Evolutionary conservation across 2,113 vertebrate species (phyloP), one percentile per base, ranked within the genome.

Genomic region (Epinephelus moara): DNA sequence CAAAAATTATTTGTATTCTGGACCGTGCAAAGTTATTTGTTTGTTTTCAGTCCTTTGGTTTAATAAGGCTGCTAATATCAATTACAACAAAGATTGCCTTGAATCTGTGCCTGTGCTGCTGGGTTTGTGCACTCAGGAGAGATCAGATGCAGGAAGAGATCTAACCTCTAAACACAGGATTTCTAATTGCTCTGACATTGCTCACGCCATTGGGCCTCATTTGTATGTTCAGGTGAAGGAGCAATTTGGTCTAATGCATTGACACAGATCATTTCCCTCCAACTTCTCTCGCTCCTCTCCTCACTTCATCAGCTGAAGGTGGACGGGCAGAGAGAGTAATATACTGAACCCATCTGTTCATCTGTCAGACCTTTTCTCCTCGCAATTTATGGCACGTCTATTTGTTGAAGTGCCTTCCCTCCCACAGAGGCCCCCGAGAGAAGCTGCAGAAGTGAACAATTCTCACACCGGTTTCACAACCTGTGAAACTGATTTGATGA

Each of bases 281-380:
- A 89, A 88, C 85, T 83, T 88, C 59, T 84, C 86, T 75, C 80
- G 70, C 73, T 82, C 25, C 77, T 94, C 89, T 86, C 88, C 84
- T 91, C 86, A 79, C 92, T 88, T 85, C 85, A 83, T 91, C 92
- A 92, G 82, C 45, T 23, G 77, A 86, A 93, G 89, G 91, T 91
- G 91, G 90, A 91, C 78, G 76, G 82, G 87, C 82, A 92, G 89
- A 83, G 82, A 85, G 86, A 91, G 87, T 92, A 92, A 95, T 95
- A 93, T 91, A 91, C 84, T 86, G 88, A 93, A 93, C 90, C 93
- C 92, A 94, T 94, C 93, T 95, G 93, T 92, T 94, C 90, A 88
- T 90, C 93, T 95, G 94, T 93, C 94, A 93, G 92, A 92, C 91
- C 91, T 93, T 93, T 94, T 91, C 89, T 91, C 81, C 64, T 81